Conservation (phyloP, 2,113 vertebrate species). For the Azemiops feae region DNA sequence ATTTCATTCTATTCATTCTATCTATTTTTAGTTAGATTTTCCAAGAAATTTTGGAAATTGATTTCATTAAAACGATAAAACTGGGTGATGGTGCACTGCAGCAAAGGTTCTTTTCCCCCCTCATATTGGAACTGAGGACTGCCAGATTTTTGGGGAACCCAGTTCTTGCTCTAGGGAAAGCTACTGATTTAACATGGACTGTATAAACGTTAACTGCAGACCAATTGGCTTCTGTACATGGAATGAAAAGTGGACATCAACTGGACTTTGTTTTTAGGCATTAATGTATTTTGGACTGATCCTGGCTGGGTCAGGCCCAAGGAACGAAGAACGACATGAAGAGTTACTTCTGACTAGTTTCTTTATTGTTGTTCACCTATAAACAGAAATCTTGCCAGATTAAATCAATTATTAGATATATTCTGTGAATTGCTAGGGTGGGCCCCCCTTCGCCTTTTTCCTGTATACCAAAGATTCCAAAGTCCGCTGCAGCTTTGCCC, state of each 20-base stretch:
- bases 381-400: not conserved
- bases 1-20: not conserved
- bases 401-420: not conserved
- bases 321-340: not conserved
- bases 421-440: not conserved
- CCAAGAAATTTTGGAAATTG: not conserved
- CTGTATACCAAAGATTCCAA: not conserved
- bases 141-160: not conserved
- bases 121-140: too few relatives aligned
- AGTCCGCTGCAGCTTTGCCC: not conserved
- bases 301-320: not conserved
- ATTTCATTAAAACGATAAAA: not conserved
- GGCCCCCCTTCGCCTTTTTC: not conserved
- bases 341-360: not conserved
- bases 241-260: not conserved
- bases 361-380: not conserved
- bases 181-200: not conserved
- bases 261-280: not conserved
- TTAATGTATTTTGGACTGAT: not conserved
- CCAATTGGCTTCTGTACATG: not conserved
- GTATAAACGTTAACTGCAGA: not conserved
- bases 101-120: not conserved
- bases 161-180: not conserved
- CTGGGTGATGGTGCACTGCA: not conserved
- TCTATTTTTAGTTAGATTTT: not conserved